Evolutionary conservation across 2,888 invertebrate genomes (phyloP).

Genomic region (Ennomos fuscantarius): DNA sequence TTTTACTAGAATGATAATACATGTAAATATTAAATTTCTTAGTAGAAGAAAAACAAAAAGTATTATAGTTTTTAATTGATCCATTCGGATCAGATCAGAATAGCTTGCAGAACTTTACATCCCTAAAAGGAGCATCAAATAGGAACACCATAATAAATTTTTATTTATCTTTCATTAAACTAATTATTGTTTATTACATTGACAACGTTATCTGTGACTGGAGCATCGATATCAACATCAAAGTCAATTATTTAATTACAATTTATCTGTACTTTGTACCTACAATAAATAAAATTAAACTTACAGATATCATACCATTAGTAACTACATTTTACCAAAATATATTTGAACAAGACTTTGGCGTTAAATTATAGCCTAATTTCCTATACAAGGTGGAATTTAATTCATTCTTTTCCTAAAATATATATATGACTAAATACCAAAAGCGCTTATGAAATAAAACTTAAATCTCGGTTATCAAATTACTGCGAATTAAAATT

Average conservation of each 20-base stretch:
- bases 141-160: constrained; percentile 11
- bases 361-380: constrained; percentile 48
- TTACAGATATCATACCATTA: constrained; percentile 45
- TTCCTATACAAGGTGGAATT: no score
- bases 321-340: constrained; percentile 41
- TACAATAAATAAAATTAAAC: constrained; percentile 69
- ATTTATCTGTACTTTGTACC: constrained; percentile 62
- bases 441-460: no score
- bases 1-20: no score
- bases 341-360: constrained; percentile 53
- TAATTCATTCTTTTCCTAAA: no score
- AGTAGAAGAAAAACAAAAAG: no score
- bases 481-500: no score
- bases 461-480: no score
- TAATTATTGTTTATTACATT: constrained; percentile 46
- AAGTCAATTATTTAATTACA: constrained; percentile 32
- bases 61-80: no score
- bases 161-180: constrained; percentile 49
- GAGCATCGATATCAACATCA: constrained; percentile 5
- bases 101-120: no score
- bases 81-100: no score
- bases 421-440: no score
- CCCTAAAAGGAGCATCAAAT: not conserved
- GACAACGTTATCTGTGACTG: constrained; percentile 37
- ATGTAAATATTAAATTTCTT: no score